A percentile compares a stretch with the other conserved stretches of the same genome.
phyloP scores from a whole-genome alignment of 2,797 vertebrate species.

The Poecilia gillii region DNA sequence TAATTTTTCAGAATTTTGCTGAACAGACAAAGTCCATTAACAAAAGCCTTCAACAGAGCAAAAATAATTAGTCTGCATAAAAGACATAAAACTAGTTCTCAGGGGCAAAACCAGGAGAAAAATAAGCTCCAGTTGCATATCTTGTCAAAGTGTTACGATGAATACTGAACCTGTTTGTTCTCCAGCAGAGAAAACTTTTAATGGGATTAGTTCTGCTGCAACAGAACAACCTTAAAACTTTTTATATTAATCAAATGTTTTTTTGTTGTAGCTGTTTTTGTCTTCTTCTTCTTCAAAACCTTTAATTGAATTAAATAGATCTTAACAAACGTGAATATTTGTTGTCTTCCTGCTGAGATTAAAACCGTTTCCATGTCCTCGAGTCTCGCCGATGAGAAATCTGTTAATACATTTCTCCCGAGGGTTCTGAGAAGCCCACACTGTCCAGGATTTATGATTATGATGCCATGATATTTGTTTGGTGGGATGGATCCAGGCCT shows the following conservation, averaged over 20 bases:
- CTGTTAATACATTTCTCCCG: background rate
- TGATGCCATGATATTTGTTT: background rate
- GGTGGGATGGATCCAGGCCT: background rate
- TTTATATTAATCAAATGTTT: background rate
- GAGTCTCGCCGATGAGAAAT: background rate
- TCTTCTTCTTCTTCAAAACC: background rate
- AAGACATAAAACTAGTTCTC: background rate
- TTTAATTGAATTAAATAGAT: background rate
- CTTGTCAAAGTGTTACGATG: background rate
- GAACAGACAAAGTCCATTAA: background rate
- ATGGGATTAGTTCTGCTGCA: background rate
- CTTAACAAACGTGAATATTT: background rate
- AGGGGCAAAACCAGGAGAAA: background rate
- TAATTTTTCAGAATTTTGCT: background rate
- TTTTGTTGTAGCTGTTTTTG: background rate
- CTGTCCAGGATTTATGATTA: background rate
- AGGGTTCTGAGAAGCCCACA: background rate
- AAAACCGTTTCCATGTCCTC: background rate
- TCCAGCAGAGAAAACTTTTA: background rate
- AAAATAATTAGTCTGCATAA: constrained; percentile 1
- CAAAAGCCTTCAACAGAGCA: background rate
- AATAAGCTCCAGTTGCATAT: background rate
- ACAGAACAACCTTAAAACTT: background rate
- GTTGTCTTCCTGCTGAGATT: background rate
- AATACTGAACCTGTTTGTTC: background rate